Base-by-base conservation (phyloP, 2,888 invertebrate genomes). In the Meliscaeva auricollis region DNA sequence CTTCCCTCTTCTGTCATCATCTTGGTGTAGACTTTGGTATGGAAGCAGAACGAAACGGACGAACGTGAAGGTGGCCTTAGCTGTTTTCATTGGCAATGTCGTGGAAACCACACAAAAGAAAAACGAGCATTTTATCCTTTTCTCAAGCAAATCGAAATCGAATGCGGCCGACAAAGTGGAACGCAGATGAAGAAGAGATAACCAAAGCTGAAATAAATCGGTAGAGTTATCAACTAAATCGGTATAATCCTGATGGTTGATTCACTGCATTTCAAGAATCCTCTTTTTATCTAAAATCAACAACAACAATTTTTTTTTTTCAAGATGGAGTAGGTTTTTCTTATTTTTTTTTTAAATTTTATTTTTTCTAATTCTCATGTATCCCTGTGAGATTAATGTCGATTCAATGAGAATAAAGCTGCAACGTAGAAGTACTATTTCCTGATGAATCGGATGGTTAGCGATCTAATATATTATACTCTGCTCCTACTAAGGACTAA, bases 191-290 rank as follows among this genome's bases (percentile, higher is more conserved):
- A 11, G 41, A 20, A 20, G 17, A 50, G 69, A 70, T 64, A 81
- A 70, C 75, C 75, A 76, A 75, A 82, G 72, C 72, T 72, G 60
- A 82, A 83, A 74, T 74, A 83, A 83, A 83, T 83, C 83, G 83
- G 35, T 60, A 72, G 60, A 79, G 79, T 76, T 79, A 75, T 79
- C 84, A 76, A 76, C 79, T 84, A 72, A 84, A 84, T 84, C 79
- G 84, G 72, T 84, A 20, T 35, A 84, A 84, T 84, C 84, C 84
- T 79, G 72, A 76, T 75, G 79, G 72, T 76, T 84, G 84, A 84
- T 84, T 84, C 84, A 84, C 68, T 79, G 79, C 74, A 84, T 70
- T 70, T 78, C 38, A 69, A 52, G 58, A 52, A 84, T 79, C 30
- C 75, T 66, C n/a, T 17, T 64, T 41, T 60, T 56, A 74, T 44